A percentile compares a stretch with the other conserved stretches of the same genome.
phyloP scores from a whole-genome alignment of 2,113 vertebrate species.

The Pontoporia blainvillei region DNA sequence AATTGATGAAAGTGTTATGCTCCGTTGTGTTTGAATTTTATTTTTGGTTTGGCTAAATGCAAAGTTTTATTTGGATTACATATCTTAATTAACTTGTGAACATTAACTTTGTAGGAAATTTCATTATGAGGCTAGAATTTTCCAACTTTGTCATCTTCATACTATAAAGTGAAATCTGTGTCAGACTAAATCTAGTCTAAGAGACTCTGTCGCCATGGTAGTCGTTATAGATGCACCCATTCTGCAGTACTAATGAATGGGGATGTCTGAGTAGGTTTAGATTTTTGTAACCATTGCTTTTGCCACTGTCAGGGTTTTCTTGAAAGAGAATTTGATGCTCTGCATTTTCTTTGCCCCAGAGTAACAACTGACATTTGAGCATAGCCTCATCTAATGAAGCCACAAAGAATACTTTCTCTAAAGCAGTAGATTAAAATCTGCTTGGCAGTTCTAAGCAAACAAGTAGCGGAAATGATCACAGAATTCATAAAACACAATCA shows the following conservation, averaged over 20 bases:
- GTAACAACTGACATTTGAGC: slow-evolving; percentile 39
- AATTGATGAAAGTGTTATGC: not conserved
- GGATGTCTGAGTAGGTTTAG: not conserved
- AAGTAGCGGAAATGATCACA: slow-evolving; percentile 20
- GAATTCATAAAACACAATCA: slow-evolving; percentile 39
- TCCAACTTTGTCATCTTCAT: not conserved
- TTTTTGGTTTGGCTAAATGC: not conserved
- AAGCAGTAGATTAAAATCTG: slow-evolving; percentile 43
- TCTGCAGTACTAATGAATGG: not conserved
- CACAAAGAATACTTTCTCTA: not conserved
- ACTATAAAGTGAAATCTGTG: not conserved
- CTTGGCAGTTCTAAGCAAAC: slow-evolving; percentile 46
- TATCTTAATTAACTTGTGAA: not conserved
- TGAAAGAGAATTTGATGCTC: slow-evolving; percentile 4
- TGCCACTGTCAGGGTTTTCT: not conserved
- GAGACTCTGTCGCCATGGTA: not conserved
- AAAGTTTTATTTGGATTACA: not conserved
- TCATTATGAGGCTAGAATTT: not conserved
- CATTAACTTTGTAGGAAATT: not conserved
- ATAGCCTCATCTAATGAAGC: not conserved
- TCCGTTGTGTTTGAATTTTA: not conserved
- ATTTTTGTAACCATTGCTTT: not conserved
- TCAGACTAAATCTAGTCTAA: not conserved
- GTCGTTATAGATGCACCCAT: not conserved
- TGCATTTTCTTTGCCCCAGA: not conserved